phyloP scores from a whole-genome alignment of 1,140 invertebrate genomes.

The Latrodectus geometricus region DNA sequence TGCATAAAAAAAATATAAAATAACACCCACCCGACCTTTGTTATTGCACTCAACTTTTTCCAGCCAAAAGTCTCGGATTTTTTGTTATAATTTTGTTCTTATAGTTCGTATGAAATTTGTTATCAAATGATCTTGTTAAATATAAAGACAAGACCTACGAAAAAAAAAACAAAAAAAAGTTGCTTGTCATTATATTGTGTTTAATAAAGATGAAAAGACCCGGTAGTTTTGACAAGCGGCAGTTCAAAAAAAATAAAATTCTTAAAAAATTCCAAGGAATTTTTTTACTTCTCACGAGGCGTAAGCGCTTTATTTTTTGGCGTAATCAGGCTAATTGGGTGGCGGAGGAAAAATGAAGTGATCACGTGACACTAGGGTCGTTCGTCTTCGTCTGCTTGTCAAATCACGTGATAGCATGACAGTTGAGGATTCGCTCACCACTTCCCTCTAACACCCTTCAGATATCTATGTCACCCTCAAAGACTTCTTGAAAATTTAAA shows the following conservation, averaged over 20 bases:
- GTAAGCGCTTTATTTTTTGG: conserved; percentile 50
- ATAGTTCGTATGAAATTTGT: conserved; percentile 43
- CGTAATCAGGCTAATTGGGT: conserved; percentile 60
- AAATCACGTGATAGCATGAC: conserved; percentile 57
- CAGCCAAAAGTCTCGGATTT: not conserved
- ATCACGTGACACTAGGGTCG: conserved; percentile 58
- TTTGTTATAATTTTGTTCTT: conserved; percentile 14
- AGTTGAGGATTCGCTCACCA: conserved; percentile 41
- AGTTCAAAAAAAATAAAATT: conserved; percentile 11
- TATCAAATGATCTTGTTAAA: conserved; percentile 61
- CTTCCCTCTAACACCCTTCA: conserved; percentile 25
- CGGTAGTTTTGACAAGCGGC: conserved; percentile 40
- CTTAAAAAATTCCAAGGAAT: not conserved
- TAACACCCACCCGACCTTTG: conserved; percentile 41
- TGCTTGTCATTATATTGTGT: conserved; percentile 61
- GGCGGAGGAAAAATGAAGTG: conserved; percentile 58
- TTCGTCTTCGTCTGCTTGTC: conserved; percentile 59
- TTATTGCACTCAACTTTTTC: conserved; percentile 34
- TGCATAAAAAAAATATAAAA: conserved; percentile 25
- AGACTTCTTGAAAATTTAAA: not conserved
- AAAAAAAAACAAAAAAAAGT: conserved; percentile 32
- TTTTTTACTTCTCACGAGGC: not conserved
- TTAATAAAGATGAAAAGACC: conserved; percentile 61
- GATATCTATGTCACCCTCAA: not conserved
- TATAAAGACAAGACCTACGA: conserved; percentile 44